Evolutionary conservation across 1,140 invertebrate species (phyloP).

Genomic region (Hylaeus anthracinus): DNA sequence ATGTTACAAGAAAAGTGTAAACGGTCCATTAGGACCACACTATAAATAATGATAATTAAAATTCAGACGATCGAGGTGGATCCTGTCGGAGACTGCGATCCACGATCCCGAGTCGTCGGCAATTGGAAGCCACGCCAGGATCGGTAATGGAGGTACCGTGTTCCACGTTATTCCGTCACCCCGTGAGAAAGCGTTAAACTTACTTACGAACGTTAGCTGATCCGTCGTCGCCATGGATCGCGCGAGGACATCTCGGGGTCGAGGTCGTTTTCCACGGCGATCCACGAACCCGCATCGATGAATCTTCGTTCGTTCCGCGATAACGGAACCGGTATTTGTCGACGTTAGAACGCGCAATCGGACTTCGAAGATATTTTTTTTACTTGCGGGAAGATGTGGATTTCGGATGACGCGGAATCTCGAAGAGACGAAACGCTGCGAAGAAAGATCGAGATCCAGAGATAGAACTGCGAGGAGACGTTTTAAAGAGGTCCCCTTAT

Average conservation of each 20-base stretch:
- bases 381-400: too few species aligned
- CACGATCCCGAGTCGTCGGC: background rate
- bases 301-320: background rate
- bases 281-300: constrained; percentile 7
- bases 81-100: background rate
- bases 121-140: constrained; percentile 44
- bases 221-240: constrained; percentile 38
- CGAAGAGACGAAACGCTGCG: background rate
- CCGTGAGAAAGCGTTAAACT: constrained; percentile 50
- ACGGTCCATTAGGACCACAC: too few species aligned
- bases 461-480: too few species aligned
- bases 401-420: background rate
- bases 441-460: too few species aligned
- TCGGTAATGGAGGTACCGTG: constrained; percentile 56
- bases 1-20: too few species aligned
- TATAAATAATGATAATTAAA: too few species aligned
- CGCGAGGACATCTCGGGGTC: background rate
- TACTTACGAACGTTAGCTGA: constrained; percentile 47
- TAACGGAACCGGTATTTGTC: constrained; percentile 4
- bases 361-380: background rate
- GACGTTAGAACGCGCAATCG: background rate
- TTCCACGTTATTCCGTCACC: constrained; percentile 46
- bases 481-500: too few species aligned
- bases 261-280: background rate
- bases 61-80: too few species aligned